Evolutionary conservation across 2,113 vertebrate species (phyloP).

Genomic region (Sebastes schlegelii): DNA sequence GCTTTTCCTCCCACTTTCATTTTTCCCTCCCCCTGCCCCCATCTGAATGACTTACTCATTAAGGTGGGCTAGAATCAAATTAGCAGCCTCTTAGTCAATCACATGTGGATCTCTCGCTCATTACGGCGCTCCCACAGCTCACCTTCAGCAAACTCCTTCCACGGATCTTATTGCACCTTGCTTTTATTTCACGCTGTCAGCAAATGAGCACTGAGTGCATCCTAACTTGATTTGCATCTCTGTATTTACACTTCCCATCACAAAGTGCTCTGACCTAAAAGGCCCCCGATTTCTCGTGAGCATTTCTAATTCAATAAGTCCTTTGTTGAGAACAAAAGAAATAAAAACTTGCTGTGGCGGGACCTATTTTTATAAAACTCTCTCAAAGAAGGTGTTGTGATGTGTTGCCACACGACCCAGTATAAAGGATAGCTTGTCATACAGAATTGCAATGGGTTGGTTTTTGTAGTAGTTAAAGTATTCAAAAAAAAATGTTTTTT

Average conservation of each 20-base stretch:
- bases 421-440: slow-evolving; percentile 11
- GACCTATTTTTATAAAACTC: slow-evolving; percentile 9
- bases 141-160: slow-evolving; percentile 41
- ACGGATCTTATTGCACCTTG: slow-evolving; percentile 59
- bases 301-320: slow-evolving; percentile 30
- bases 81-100: slow-evolving; percentile 71
- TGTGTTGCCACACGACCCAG: slow-evolving; percentile 11
- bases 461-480: not conserved
- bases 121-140: slow-evolving; percentile 63
- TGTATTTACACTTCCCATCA: slow-evolving; percentile 67
- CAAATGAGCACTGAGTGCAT: slow-evolving; percentile 63
- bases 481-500: not conserved
- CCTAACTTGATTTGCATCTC: slow-evolving; percentile 65
- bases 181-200: slow-evolving; percentile 61
- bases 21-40: not conserved
- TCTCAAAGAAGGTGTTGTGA: slow-evolving; percentile 14
- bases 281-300: slow-evolving; percentile 24
- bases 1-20: slow-evolving; percentile 13
- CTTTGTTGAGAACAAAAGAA: slow-evolving; percentile 44
- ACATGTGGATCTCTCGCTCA: slow-evolving; percentile 60
- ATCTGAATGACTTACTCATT: slow-evolving; percentile 52
- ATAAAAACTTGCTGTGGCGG: slow-evolving; percentile 15
- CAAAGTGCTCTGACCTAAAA: slow-evolving; percentile 63
- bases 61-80: slow-evolving; percentile 65
- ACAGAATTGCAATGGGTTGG: not conserved